Conservation (phyloP, 2,797 vertebrate species). For the Oreonectes daqikongensis region DNA sequence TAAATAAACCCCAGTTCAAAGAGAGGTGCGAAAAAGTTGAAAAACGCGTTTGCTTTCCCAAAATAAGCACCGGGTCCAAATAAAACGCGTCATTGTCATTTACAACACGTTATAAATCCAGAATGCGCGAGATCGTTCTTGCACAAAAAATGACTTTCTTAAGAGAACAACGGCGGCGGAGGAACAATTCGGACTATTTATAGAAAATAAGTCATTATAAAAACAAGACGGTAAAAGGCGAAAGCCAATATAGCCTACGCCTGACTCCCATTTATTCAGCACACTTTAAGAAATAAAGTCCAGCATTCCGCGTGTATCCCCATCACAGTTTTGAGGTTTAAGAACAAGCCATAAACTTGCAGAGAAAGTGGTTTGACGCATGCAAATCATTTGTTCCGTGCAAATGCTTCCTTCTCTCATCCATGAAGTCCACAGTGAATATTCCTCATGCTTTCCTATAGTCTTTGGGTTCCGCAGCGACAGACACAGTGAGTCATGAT, state of each 20-base stretch:
- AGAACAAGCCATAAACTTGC: constrained; percentile 15
- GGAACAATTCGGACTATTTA: not conserved
- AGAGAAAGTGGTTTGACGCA: not conserved
- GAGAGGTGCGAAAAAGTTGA: constrained; percentile 20
- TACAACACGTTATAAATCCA: constrained; percentile 11
- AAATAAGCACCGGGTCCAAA: not conserved
- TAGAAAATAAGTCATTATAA: not conserved
- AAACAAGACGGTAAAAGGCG: not conserved
- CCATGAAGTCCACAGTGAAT: constrained; percentile 35
- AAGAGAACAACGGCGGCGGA: not conserved
- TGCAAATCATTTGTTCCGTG: not conserved
- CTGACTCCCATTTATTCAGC: constrained; percentile 9
- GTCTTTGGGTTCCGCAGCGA: constrained; percentile 40
- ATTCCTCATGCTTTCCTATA: constrained; percentile 36
- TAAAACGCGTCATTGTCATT: not conserved
- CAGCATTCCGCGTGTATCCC: not conserved
- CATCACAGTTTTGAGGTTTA: constrained; percentile 7
- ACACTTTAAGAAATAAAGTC: constrained; percentile 24
- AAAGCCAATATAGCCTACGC: not conserved
- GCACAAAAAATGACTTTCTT: not conserved
- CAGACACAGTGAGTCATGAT: constrained; percentile 41
- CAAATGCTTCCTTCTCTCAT: constrained; percentile 1
- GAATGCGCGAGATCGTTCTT: not conserved
- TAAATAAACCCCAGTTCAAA: constrained; percentile 12
- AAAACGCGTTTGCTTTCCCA: not conserved